Percentiles rank a stretch among this genome's conserved stretches.
These are phyloP conservation scores for Uloborus plumipes DNA, from an alignment of 2,888 invertebrate genomes.

Conservation along the genomic window DNA sequence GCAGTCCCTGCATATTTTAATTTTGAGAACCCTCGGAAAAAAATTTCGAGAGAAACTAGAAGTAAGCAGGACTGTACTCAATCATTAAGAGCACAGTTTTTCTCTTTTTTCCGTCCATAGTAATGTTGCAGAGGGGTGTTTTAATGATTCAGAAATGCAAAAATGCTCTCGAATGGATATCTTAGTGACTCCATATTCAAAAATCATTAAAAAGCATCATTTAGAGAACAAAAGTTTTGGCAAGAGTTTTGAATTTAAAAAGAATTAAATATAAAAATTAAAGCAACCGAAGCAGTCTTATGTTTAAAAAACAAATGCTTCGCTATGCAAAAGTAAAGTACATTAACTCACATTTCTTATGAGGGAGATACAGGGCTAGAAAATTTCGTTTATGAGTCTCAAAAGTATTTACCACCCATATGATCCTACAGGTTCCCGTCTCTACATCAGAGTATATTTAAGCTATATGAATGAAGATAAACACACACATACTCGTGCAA, in stretches of 20 bases:
- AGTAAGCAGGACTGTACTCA: conserved; percentile 25
- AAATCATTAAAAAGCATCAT: conserved; percentile 41
- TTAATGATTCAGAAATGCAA: conserved; percentile 61
- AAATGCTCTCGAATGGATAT: conserved; percentile 12
- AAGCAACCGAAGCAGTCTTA: not conserved
- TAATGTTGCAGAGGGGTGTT: conserved; percentile 14
- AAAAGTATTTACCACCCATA: too few relatives aligned
- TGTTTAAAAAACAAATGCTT: too few relatives aligned
- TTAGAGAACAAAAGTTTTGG: conserved; percentile 26
- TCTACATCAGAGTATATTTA: too few relatives aligned
- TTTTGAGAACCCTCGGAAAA: conserved; percentile 18
- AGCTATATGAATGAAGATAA: too few relatives aligned
- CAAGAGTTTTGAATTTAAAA: conserved; percentile 2
- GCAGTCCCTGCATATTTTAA: conserved; percentile 57
- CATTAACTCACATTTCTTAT: too few relatives aligned
- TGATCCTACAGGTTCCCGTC: too few relatives aligned
- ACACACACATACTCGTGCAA: too few relatives aligned
- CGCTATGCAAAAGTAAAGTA: too few relatives aligned
- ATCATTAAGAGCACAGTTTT: conserved; percentile 47
- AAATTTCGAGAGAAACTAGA: not conserved
- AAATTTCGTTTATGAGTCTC: too few relatives aligned
- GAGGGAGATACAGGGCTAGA: too few relatives aligned
- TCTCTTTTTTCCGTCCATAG: conserved; percentile 27
- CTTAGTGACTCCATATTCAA: conserved; percentile 24
- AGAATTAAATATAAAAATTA: not conserved